Base-by-base conservation (phyloP, 2,797 vertebrate species). In the Falco concolor region DNA sequence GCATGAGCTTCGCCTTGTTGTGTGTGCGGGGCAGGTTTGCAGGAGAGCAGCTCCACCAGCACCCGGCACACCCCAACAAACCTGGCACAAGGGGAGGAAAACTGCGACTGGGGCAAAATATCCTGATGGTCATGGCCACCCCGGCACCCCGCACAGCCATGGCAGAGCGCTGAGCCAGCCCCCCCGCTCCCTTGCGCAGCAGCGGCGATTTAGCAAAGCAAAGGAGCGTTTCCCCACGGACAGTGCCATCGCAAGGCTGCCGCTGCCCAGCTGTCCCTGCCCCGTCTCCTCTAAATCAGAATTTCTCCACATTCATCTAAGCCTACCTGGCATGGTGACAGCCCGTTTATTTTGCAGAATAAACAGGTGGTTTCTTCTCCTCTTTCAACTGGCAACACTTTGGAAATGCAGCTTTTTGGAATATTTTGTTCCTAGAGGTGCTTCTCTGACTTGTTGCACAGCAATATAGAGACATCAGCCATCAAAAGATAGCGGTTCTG, bases 41-140 rank as follows among this genome's bases (percentile, higher is more conserved):
- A 8, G 73, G 45, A 76, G 56, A 38, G 73, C 45, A 20, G 45
- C 34, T 40, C 24, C 56, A 7, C 28, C 34, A 5, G 56, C 28
- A 11, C 56, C 32, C 54, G 7, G 44, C 44, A 2, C 56, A 24
- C 13, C 45, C 73, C 2, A 3, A 24, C 34, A 40, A 32, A 25
- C 28, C 28, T 15, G 28, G 74, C 73, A 25, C 44, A 24, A 60
- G 34, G 10, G 27, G 36, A 50, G 28, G 36, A 27, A 21, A 50
- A 21, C 18, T 2, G 36, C 4, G 0, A 13, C 10, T 1, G 3
- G 36, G 12, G 47, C 0, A 11, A 52, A 59, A 7, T 17, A 15
- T 21, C 36, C 18, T 13, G 36, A 10, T 21, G 74, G 36, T 8
- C 3, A 30, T 20, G 36, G 59, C 23, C 30, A 21, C 17, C 36